Conservation (phyloP, 2,888 invertebrate species). For the Melipona beecheii region DNA sequence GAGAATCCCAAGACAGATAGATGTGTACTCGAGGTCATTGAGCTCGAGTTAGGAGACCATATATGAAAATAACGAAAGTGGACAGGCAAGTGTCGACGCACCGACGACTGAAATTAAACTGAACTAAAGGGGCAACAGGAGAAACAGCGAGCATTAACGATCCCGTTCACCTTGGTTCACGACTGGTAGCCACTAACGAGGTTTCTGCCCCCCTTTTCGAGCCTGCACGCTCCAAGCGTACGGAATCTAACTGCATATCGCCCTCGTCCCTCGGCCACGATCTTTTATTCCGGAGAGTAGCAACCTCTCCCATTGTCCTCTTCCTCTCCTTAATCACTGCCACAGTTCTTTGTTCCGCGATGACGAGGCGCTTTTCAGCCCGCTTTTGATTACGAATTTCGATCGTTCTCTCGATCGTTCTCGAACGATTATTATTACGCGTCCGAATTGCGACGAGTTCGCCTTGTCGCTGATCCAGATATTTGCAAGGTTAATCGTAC, state of each 20-base stretch:
- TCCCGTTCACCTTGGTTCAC: constrained; percentile 70
- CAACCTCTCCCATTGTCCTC: too few relatives aligned
- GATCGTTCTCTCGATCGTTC: too few relatives aligned
- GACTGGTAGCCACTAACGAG: constrained; percentile 1
- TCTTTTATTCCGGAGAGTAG: background rate
- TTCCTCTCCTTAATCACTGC: background rate
- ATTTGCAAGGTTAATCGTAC: background rate
- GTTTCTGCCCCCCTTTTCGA: constrained; percentile 3
- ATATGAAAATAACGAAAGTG: background rate
- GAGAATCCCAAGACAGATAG: background rate
- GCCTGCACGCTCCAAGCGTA: background rate
- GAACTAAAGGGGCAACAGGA: constrained; percentile 1
- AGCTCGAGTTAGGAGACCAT: background rate
- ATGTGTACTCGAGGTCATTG: background rate
- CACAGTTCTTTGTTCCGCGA: background rate
- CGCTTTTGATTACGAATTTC: background rate
- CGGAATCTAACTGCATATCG: constrained; percentile 2
- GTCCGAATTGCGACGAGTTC: background rate
- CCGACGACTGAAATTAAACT: background rate
- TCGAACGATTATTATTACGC: too few relatives aligned
- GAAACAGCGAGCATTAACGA: constrained; percentile 45
- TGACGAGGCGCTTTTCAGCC: background rate
- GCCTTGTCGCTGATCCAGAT: background rate
- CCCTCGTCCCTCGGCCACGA: background rate
- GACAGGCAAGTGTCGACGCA: background rate